Evolutionary conservation across 2,888 invertebrate species (phyloP), one percentile per base, ranked within the genome.

Genomic region (Alloscopus bannaensis): DNA sequence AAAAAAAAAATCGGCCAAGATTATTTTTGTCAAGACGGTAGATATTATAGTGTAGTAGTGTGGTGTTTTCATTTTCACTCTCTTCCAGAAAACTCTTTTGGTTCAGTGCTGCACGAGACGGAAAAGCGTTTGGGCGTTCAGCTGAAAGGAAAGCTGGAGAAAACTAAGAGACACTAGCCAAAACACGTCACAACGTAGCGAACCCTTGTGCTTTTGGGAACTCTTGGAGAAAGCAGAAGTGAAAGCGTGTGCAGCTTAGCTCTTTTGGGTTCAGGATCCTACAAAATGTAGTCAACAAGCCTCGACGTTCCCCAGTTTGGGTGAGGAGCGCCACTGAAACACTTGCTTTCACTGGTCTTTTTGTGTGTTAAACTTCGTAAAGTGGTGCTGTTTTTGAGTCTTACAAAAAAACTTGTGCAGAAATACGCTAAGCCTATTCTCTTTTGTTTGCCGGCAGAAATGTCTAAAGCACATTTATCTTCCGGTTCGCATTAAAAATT

Each of bases 231-330:
- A n/a, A n/a, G n/a, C n/a, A n/a, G n/a, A n/a, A n/a, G n/a, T n/a
- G n/a, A n/a, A n/a, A n/a, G n/a, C n/a, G n/a, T n/a, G n/a, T n/a
- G n/a, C n/a, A n/a, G n/a, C n/a, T n/a, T n/a, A n/a, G n/a, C n/a
- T n/a, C n/a, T n/a, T n/a, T n/a, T n/a, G n/a, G 11, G 50, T n/a
- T 13, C 50, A 3, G 20, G 22, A 50, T 18, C 50, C 28, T 68
- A 55, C 68, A 55, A 69, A 64, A 77, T 42, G 77, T 45, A 60
- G 47, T 62, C 57, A 70, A 57, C 64, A 68, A 70, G 36, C 42
- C 20, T 31, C 52, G 60, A 47, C 45, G 29, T 26, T 64, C 70
- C 70, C 70, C 77, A 77, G 77, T 77, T 76, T 52, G 62, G 62
- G 70, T 70, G 69, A 62, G 70, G 76, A 31, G 6, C 29, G 42